Percentiles rank a stretch among this genome's conserved stretches.
phyloP scores from a whole-genome alignment of 2,888 invertebrate genomes.

The Leuctra nigra region DNA sequence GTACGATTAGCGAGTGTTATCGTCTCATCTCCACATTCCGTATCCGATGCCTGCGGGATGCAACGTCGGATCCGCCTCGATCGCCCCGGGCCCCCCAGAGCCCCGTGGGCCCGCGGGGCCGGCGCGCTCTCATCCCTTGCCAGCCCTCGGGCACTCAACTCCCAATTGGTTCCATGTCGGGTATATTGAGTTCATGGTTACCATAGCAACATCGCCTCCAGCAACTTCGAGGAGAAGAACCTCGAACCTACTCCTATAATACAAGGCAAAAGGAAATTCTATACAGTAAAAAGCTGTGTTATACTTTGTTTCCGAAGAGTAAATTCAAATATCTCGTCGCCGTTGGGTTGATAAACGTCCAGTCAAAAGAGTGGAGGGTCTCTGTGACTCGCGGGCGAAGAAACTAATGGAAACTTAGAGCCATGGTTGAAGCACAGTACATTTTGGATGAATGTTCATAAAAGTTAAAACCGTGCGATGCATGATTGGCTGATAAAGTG shows the following conservation, averaged over 20 bases:
- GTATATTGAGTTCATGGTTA: slow-evolving; percentile 32
- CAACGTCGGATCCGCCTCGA: not conserved
- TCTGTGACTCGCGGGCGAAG: too few species aligned
- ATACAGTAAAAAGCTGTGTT: slow-evolving; percentile 14
- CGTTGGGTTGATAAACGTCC: slow-evolving; percentile 16
- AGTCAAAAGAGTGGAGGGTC: not conserved
- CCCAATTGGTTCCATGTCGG: slow-evolving; percentile 33
- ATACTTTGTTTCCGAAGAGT: slow-evolving; percentile 14
- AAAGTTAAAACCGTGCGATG: too few species aligned
- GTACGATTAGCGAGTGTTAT: not conserved
- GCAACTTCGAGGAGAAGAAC: not conserved
- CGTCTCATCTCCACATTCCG: not conserved
- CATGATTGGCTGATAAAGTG: too few species aligned
- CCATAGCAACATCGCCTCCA: slow-evolving; percentile 28
- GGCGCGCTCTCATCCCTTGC: slow-evolving; percentile 16
- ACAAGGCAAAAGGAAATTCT: slow-evolving; percentile 7
- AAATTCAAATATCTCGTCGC: slow-evolving; percentile 10
- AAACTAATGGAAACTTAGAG: not conserved
- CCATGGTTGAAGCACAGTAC: not conserved
- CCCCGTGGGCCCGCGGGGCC: slow-evolving; percentile 17
- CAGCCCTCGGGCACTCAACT: slow-evolving; percentile 25
- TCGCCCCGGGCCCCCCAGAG: slow-evolving; percentile 18
- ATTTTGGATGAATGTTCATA: too few species aligned
- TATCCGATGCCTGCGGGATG: not conserved
- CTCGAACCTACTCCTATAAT: not conserved